Evolutionary conservation across 1,140 invertebrate genomes (phyloP), one percentile per base, ranked within the genome.

Genomic region (Zaprionus ghesquierei): DNA sequence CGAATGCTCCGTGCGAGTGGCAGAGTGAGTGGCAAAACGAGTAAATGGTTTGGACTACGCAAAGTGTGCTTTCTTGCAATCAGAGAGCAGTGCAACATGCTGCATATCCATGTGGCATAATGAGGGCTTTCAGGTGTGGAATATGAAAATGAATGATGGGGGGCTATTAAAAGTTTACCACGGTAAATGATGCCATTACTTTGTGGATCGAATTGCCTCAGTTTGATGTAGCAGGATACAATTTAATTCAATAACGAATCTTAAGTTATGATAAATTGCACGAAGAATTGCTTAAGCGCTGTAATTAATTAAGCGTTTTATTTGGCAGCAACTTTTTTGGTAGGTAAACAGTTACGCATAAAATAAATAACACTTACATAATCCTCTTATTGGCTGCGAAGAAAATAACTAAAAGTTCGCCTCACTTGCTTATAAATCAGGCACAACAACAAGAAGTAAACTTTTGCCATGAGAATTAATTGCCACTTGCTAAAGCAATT

Each of bases 381-480:
- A 66, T 50, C 33, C 25, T 23, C 54, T 65, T 71, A 58, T 60
- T 59, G 23, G 33, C 44, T 66, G 31, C 20, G 31, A 35, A 53
- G 33, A 31, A 68, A 53, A n/a, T n/a, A 18, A 15, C 15, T 22
- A 70, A 70, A 73, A 18, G 27, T 72, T 68, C n/a, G 8, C 4
- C 33, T 15, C 12, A 5, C 27, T 5, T 51, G 4, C 8, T n/a
- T 9, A 69, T 56, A 62, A 73, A 69, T 61, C 41, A 54, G n/a
- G n/a, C n/a, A n/a, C n/a, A n/a, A n/a, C 49, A 63, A 62, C 2
- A 51, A 27, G 2, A 51, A 27, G 5, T 18, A 68, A 74, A 69
- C 38, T 74, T 74, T 63, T 41, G 33, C 44, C 20, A 58, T 63
- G 35, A 62, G 55, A 51, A 69, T 58, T 69, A 74, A 74, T 74